Conservation (phyloP, 2,113 vertebrate genomes). For the Dascyllus trimaculatus region DNA sequence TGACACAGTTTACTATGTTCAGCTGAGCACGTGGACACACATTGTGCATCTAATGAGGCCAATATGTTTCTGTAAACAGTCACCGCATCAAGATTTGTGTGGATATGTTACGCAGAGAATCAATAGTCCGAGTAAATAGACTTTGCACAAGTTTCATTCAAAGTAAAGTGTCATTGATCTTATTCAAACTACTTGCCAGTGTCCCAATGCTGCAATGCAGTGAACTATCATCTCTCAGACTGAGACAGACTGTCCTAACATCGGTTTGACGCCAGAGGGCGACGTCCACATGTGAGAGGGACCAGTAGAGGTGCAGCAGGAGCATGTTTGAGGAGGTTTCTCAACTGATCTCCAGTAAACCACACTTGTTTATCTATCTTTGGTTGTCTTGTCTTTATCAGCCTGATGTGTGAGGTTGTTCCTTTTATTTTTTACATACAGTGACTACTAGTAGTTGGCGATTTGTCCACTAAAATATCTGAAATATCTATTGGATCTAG, state of each 20-base stretch:
- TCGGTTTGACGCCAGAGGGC: slow-evolving; percentile 77
- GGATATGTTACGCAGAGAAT: not conserved
- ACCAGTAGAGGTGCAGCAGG: not conserved
- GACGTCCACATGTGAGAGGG: slow-evolving; percentile 50
- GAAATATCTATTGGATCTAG: not conserved
- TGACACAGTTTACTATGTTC: slow-evolving; percentile 48
- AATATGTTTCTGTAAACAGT: slow-evolving; percentile 2
- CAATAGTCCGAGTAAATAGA: not conserved
- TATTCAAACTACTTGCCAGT: slow-evolving; percentile 43
- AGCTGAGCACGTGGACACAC: slow-evolving; percentile 21
- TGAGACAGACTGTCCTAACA: slow-evolving; percentile 29
- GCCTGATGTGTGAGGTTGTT: not conserved
- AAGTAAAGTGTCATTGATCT: slow-evolving; percentile 37
- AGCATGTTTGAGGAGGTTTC: not conserved
- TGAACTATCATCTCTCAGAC: slow-evolving; percentile 53
- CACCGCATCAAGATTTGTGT: not conserved
- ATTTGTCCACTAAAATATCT: not conserved
- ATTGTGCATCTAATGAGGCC: slow-evolving; percentile 4
- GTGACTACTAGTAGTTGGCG: not conserved
- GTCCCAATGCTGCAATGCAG: slow-evolving; percentile 83
- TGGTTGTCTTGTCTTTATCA: not conserved
- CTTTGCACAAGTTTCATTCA: slow-evolving; percentile 28
- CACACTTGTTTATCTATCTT: too few relatives aligned
- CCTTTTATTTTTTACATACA: not conserved
- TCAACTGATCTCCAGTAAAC: not conserved